These are phyloP conservation scores for Thecophora atra DNA, from an alignment of 2,888 invertebrate genomes.

Conservation along the genomic window DNA sequence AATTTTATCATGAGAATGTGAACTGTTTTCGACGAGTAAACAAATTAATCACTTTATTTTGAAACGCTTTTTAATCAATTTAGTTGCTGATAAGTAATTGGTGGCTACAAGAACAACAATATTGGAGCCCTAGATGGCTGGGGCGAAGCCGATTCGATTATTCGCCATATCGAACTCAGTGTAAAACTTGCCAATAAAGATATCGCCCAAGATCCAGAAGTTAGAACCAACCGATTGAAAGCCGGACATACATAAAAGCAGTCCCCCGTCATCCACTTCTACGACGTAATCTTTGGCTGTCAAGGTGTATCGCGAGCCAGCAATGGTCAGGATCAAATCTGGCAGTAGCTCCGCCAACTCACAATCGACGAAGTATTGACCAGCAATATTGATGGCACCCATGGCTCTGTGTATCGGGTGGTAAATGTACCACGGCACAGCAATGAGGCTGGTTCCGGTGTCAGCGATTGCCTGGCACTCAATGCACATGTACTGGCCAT, in stretches of 20 bases:
- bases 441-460: slow-evolving; percentile 94
- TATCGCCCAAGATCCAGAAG: slow-evolving; percentile 96
- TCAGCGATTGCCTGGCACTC: slow-evolving; percentile 91
- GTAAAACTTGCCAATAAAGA: slow-evolving; percentile 94
- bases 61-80: too few species aligned
- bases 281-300: slow-evolving; percentile 83
- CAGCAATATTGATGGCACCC: slow-evolving; percentile 5
- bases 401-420: slow-evolving; percentile 78
- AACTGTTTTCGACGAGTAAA: too few species aligned
- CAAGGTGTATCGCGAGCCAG: slow-evolving; percentile 78
- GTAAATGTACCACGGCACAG: slow-evolving; percentile 84
- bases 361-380: slow-evolving; percentile 75
- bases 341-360: slow-evolving; percentile 79
- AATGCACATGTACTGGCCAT: slow-evolving; percentile 72
- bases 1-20: too few species aligned
- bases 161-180: slow-evolving; percentile 92
- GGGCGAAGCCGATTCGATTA: slow-evolving; percentile 88
- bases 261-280: slow-evolving; percentile 65
- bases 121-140: slow-evolving; percentile 36
- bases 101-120: slow-evolving; percentile 44
- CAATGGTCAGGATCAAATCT: slow-evolving; percentile 77
- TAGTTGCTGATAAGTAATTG: too few species aligned
- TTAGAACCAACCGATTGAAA: slow-evolving; percentile 81
- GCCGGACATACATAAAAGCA: slow-evolving; percentile 82
- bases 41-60: too few species aligned